Evolutionary conservation across 2,888 invertebrate genomes (phyloP), one percentile per base, ranked within the genome.

Genomic region (Cactoblastis cactorum): DNA sequence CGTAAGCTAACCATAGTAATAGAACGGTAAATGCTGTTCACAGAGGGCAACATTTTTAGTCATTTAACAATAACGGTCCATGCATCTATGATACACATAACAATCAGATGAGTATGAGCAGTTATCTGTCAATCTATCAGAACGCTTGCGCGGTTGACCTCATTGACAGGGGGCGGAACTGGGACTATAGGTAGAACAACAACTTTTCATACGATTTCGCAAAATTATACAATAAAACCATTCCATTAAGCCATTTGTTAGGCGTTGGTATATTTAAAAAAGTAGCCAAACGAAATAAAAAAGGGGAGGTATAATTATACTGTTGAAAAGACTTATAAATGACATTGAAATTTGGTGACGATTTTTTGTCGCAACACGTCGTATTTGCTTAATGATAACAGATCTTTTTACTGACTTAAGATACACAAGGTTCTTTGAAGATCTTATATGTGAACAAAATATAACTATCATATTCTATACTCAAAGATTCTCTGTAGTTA

Each of bases 101-200:
- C 9, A 18, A 12, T 22, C 22, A 22, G 12, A 57, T 58, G 64
- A 67, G 56, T 6, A 1, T 28, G 28, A 58, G 1, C 61, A 62
- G 65, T 58, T 67, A 63, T 71, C 65, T 61, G 67, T 62, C 66
- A 64, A 67, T 65, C 62, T 64, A 68, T 65, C 66, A 63, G 65
- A 69, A 72, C 67, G 70, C 72, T 71, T 71, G 71, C 76, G 78
- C 79, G 69, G 63, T 62, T 78, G 77, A 74, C 80, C 77, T 77
- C 74, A 72, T 71, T 76, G 71, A 68, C 67, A 62, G 74, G 74
- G 73, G 71, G 77, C 68, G 77, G 72, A 71, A 70, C 69, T 55
- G 53, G 49, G 14, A 5, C 5, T 45, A 34, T 6, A 14, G 19
- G 38, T 9, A 28, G 14, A 62, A 67, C 74, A 66, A 65, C 61